Conservation (phyloP, 2,888 invertebrate species). For the Eudasyphora cyanicolor region DNA sequence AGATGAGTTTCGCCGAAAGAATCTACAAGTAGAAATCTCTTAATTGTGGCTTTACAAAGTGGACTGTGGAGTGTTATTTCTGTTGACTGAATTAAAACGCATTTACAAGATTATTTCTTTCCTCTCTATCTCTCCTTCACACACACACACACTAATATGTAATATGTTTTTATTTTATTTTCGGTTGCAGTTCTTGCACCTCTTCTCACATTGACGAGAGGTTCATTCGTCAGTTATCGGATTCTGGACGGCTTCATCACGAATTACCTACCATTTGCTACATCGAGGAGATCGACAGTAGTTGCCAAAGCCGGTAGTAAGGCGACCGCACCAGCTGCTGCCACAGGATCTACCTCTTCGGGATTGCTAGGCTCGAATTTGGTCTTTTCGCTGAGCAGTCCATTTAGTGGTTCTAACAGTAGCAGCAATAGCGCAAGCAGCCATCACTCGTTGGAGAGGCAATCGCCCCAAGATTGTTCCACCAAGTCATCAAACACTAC, state of each 20-base stretch:
- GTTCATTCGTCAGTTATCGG: neutral
- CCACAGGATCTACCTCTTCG: constrained; percentile 67
- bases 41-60: too few species aligned
- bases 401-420: constrained; percentile 61
- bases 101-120: neutral
- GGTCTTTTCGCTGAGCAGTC: constrained; percentile 64
- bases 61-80: neutral
- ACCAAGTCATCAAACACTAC: constrained; percentile 26
- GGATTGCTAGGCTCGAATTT: constrained; percentile 67
- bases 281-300: constrained; percentile 76
- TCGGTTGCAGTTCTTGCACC: neutral
- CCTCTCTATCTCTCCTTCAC: too few species aligned
- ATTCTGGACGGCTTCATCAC: constrained; percentile 71
- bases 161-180: neutral
- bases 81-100: neutral
- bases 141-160: neutral
- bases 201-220: neutral
- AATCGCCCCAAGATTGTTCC: neutral
- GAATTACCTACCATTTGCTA: constrained; percentile 74
- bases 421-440: constrained; percentile 39
- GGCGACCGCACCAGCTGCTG: constrained; percentile 63
- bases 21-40: too few species aligned
- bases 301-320: constrained; percentile 72
- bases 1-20: too few species aligned
- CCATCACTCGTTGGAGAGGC: constrained; percentile 1